Base-by-base conservation (phyloP, 2,888 invertebrate species). In the Capitulum mitella region DNA sequence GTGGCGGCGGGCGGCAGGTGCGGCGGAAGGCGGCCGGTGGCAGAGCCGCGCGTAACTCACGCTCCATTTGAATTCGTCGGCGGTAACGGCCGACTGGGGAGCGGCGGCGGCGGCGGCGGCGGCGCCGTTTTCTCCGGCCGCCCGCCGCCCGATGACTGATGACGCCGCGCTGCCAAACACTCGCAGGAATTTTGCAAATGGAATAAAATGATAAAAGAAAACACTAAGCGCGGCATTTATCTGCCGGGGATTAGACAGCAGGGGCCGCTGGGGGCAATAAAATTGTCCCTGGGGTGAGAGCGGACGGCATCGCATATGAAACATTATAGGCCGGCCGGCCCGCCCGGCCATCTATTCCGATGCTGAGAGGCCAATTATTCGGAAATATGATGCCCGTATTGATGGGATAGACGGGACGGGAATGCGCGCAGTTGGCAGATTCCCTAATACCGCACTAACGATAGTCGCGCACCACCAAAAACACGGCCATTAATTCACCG, bases 171-270 rank as follows among this genome's bases (percentile, higher is more conserved):
- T 1, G 70, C 34, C 37, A 26, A 14, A 22, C 37, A 6, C 70
- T 3, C 70, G 22, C 37, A 22, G 37, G 70, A 70, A 70, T 70
- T 70, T 32, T 22, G 26, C 70, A 70, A 70, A 70, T 70, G 70
- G 70, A 70, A 70, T 70, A 34, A 70, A 70, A 70, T 70, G 70
- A 70, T 70, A 70, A 34, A 70, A 70, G 70, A 70, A 70, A 70
- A 34, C 34, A 34, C 26, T 37, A 37, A 37, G 37, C 3, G 37
- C 19, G 37, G 70, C 70, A 70, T 70, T 70, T 32, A 70, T 70
- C 70, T 70, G 70, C 3, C 70, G 70, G 5, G 70, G 70, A 70
- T 70, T 32, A 70, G 70, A 70, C 37, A 10, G 12, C 37, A 22
- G 26, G 22, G 22, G 5, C 70, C 70, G 37, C 16, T 37, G 70